Conservation (phyloP, 2,888 invertebrate species). For the Diplazon laetatorius region DNA sequence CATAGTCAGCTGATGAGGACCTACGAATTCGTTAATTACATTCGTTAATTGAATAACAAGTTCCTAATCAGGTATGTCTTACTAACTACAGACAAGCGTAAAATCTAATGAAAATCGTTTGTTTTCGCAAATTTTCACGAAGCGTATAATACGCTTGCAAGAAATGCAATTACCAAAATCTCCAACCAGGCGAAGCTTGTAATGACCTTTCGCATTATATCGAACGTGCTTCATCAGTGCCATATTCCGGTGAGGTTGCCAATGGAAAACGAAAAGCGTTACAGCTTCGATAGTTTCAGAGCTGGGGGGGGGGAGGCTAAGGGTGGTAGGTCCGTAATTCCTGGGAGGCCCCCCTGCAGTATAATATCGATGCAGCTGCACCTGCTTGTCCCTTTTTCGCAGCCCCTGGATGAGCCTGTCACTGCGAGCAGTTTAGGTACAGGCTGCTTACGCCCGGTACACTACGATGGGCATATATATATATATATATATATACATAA, state of each 20-base stretch:
- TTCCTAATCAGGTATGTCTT: too few relatives aligned
- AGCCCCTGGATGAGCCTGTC: conserved; percentile 25
- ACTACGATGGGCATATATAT: conserved; percentile 5
- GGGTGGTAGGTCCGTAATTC: conserved; percentile 3
- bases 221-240: not conserved
- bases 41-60: too few relatives aligned
- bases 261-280: not conserved
- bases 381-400: conserved; percentile 53
- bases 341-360: conserved; percentile 38
- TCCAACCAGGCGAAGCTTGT: too few relatives aligned
- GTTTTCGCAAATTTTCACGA: too few relatives aligned
- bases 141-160: too few relatives aligned
- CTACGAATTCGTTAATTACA: too few relatives aligned
- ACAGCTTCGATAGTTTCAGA: not conserved
- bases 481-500: not conserved
- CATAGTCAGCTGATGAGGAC: too few relatives aligned
- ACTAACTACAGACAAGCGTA: too few relatives aligned
- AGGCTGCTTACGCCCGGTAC: conserved; percentile 1
- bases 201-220: too few relatives aligned
- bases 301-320: not conserved
- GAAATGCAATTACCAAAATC: too few relatives aligned
- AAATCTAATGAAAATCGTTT: too few relatives aligned
- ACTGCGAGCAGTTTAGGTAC: conserved; percentile 2
- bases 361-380: conserved; percentile 52
- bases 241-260: not conserved